Conservation (phyloP, 2,797 vertebrate genomes). For the Eulemur coronatus region DNA sequence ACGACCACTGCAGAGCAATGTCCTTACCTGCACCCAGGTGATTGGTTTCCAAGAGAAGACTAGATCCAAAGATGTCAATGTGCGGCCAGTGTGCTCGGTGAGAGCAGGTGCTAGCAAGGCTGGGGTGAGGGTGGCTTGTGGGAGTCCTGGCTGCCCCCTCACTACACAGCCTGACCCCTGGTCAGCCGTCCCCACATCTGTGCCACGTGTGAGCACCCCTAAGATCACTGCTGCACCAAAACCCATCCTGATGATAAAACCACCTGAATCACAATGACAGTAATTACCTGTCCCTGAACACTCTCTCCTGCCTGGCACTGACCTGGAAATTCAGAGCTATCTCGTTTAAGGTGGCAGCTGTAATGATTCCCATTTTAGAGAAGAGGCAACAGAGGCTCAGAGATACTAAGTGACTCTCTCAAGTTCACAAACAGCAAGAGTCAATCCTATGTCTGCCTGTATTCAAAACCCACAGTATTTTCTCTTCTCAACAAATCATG, state of each 20-base stretch:
- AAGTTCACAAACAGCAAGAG: not conserved
- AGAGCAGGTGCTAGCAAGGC: not conserved
- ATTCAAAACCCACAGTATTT: not conserved
- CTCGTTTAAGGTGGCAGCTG: not conserved
- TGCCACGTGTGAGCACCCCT: not conserved
- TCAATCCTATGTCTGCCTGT: not conserved
- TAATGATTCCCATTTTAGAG: not conserved
- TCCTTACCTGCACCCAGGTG: not conserved
- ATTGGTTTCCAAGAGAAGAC: not conserved
- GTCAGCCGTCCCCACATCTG: no score
- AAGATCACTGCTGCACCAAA: not conserved
- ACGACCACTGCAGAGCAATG: not conserved
- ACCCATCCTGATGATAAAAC: not conserved
- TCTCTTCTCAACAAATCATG: not conserved
- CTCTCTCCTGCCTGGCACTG: not conserved
- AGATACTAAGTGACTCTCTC: not conserved
- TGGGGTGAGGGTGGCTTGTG: not conserved
- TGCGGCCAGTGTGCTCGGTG: not conserved
- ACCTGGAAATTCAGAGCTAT: not conserved
- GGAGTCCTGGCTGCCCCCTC: not conserved
- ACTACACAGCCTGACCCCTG: not conserved
- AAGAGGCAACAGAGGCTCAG: not conserved
- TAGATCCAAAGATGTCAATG: not conserved
- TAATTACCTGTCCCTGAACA: not conserved
- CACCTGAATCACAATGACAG: rapidly evolving